Evolutionary conservation across 2,797 vertebrate species (phyloP).

Genomic region (Phataginus tetradactyla): DNA sequence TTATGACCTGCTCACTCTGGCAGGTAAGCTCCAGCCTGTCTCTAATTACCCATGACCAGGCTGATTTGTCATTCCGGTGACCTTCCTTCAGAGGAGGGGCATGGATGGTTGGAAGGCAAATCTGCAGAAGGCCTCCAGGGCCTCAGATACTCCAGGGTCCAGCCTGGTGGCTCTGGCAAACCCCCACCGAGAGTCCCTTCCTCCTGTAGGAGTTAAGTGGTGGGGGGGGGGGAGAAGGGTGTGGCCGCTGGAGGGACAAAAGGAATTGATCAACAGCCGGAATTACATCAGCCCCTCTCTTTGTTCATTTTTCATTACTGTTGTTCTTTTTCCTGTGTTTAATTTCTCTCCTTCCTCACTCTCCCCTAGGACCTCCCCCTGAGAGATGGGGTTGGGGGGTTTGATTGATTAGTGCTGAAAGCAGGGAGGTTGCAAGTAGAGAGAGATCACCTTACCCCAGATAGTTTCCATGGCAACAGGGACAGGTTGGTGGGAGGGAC

Average conservation of each 20-base stretch:
- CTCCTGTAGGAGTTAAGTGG: constrained; percentile 53
- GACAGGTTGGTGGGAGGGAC: constrained; percentile 79
- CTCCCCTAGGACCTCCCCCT: constrained; percentile 78
- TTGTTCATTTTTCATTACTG: constrained; percentile 80
- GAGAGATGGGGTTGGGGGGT: constrained; percentile 76
- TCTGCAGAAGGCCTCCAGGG: background rate
- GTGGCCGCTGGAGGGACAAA: constrained; percentile 75
- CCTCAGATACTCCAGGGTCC: constrained; percentile 5
- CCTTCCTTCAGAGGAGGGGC: constrained; percentile 57
- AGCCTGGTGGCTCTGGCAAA: constrained; percentile 4
- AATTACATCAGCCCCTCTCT: constrained; percentile 76
- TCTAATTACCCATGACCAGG: constrained; percentile 75
- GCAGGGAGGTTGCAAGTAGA: constrained; percentile 78
- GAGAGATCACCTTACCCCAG: constrained; percentile 81
- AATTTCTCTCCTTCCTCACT: constrained; percentile 77
- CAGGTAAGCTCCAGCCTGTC: constrained; percentile 59
- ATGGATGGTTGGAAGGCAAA: constrained; percentile 46
- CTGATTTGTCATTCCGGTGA: constrained; percentile 72
- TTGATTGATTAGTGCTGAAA: constrained; percentile 81
- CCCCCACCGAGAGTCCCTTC: background rate
- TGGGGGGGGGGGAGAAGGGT: background rate
- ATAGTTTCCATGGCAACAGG: constrained; percentile 82
- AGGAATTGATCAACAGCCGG: constrained; percentile 72
- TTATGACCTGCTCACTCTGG: constrained; percentile 67
- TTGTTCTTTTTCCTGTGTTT: constrained; percentile 79